Evolutionary conservation across 2,888 invertebrate genomes (phyloP), one percentile per base, ranked within the genome.

Genomic region (Ophion ventricosus): DNA sequence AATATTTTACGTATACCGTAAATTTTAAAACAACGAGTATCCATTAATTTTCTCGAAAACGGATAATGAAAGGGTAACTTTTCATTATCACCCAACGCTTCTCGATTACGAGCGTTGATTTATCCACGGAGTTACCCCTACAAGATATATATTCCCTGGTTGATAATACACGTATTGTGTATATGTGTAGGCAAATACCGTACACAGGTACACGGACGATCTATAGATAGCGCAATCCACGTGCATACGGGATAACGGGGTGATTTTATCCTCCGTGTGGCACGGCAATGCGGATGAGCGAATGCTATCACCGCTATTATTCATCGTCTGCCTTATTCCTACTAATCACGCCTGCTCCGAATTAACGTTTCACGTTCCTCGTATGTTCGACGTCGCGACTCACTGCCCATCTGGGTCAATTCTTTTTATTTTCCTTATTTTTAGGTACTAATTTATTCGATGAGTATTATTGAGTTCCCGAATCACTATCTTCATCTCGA

Each of bases 281-380:
- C 66, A 76, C 75, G 83, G 80, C 80, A 83, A 80, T 72, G 80
- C 80, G 75, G 80, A 80, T 76, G 83, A 83, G 72, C 80, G 75
- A 83, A 72, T 72, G 59, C 80, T 76, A 83, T 83, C 83, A 72
- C 26, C 76, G 57, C 80, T 66, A 75, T 83, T 80, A 83, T 80
- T 80, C 74, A 83, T 83, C 80, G 80, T 70, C 80, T 66, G 70
- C 80, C 76, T 72, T 72, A 76, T 80, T 83, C 59, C 76, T 66
- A 76, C 83, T 83, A 83, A 83, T 83, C 83, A 83, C 83, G 64
- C 40, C 64, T 61, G 70, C 57, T 75, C 54, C 80, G 14, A 72
- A 75, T 83, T 72, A 80, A 63, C 70, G 75, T 40, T 64, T 43
- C 64, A 20, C 75, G 40, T 26, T 66, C 75, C 83, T 72, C 59